Base-by-base conservation (phyloP, 2,113 vertebrate genomes). In the Cepphus grylle region DNA sequence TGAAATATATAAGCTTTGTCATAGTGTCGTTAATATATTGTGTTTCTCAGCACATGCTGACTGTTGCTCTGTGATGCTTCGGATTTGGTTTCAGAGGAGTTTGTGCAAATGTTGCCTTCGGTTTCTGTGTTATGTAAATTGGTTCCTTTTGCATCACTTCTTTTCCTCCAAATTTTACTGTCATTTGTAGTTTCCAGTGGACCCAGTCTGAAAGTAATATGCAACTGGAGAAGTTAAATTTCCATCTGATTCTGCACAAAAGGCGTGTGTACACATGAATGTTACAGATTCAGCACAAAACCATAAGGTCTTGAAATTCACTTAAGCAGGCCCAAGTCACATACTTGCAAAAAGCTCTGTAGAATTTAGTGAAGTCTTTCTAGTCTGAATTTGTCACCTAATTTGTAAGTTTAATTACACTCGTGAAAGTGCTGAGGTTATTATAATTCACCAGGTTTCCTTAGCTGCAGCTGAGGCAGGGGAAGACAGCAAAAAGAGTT, bases 401-500 rank as follows among this genome's bases (percentile, higher is more conserved):
- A 81, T 86, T 77, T 95, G 85, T 65, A 94, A 72, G 42, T 62
- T 90, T 90, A 90, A 88, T 95, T 94, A 63, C 42, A 43, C 36
- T 83, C 38, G 23, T 43, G 62, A 80, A 94, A 58, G 67, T 93
- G 82, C 55, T 69, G 72, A 59, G 29, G 40, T 90, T 80, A 14
- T 88, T 96, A 36, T 12, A 94, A 86, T 83, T 93, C 71, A 50
- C 32, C 20, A 0, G 65, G 34, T 90, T 95, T 81, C 76, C 38
- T 86, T 92, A 84, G 95, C 88, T 94, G 88, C 82, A 88, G 90
- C 88, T 93, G 72, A 86, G 72, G 63, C 71, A 74, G 72, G 76
- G 79, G 72, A 87, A 82, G 62, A 30, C 2, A 6, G 40, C 62
- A 95, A 45, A 55, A 70, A 29, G 88, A 50, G 27, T 70, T 90